A percentile compares a stretch with the other conserved stretches of the same genome.
These are phyloP conservation scores for Xiphophorus maculatus DNA, from an alignment of 2,113 vertebrate genomes.

Conservation along the genomic window DNA sequence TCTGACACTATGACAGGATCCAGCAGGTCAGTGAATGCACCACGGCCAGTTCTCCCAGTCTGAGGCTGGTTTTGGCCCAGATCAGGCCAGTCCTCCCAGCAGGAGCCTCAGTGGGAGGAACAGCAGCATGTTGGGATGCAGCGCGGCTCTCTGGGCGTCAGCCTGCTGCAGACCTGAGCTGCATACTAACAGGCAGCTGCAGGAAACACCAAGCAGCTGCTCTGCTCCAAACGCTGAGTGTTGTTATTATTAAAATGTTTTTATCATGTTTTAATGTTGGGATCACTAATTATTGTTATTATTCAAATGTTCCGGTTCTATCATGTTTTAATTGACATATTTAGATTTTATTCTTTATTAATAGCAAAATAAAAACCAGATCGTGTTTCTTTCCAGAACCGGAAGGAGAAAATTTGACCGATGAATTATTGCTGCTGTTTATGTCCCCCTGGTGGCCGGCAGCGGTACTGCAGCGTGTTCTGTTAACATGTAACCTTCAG, in stretches of 20 bases:
- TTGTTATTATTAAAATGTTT: background rate
- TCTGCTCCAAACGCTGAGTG: background rate
- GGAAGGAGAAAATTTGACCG: background rate
- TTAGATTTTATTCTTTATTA: no score
- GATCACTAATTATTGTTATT: no score
- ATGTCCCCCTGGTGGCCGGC: background rate
- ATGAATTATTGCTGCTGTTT: background rate
- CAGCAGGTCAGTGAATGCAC: background rate
- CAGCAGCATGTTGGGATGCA: constrained; percentile 50
- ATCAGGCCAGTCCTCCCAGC: background rate
- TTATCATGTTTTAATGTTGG: background rate
- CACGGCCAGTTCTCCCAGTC: background rate
- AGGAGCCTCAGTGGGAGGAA: background rate
- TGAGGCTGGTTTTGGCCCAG: background rate
- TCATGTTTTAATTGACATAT: background rate
- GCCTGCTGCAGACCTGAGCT: constrained; percentile 62
- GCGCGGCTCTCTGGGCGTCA: constrained; percentile 37
- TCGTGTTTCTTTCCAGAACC: no score
- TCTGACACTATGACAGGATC: background rate
- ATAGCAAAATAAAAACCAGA: no score
- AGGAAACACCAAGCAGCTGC: background rate
- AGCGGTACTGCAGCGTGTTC: background rate
- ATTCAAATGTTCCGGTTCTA: background rate
- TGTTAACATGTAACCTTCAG: background rate
- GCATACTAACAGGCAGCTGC: constrained; percentile 54